Percentiles rank a stretch among this genome's conserved stretches.
phyloP scores from a whole-genome alignment of 2,113 vertebrate genomes.

The Chinchilla lanigera region DNA sequence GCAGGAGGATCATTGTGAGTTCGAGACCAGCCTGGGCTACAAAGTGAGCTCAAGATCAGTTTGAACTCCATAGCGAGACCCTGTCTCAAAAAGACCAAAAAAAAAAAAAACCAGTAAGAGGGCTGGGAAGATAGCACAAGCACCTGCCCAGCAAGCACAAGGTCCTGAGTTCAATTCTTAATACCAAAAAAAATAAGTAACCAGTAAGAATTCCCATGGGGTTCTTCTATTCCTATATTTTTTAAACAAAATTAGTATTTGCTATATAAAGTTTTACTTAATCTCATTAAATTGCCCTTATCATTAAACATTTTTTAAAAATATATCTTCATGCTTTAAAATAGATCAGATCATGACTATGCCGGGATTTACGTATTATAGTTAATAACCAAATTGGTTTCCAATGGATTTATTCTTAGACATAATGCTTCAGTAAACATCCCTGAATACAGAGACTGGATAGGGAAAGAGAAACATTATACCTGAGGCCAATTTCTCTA shows the following conservation, averaged over 20 bases:
- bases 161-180: too few species aligned
- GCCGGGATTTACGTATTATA: neutral
- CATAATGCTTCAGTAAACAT: neutral
- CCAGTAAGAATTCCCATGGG: neutral
- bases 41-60: too few species aligned
- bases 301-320: slow-evolving; percentile 16
- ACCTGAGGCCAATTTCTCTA: neutral
- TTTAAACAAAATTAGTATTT: neutral
- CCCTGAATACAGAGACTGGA: neutral
- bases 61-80: too few species aligned
- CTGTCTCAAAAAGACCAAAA: too few species aligned
- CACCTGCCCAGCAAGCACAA: too few species aligned
- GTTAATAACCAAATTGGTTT: neutral
- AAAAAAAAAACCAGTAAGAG: too few species aligned
- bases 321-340: neutral
- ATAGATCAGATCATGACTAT: neutral
- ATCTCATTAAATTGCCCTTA: neutral
- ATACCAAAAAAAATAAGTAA: too few species aligned
- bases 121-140: too few species aligned
- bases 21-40: too few species aligned
- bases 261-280: neutral
- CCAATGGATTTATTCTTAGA: neutral
- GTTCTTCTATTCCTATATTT: neutral
- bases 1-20: too few species aligned
- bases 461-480: neutral